Evolutionary conservation across 2,797 vertebrate genomes (phyloP).

Genomic region (Gorsachius magnificus): DNA sequence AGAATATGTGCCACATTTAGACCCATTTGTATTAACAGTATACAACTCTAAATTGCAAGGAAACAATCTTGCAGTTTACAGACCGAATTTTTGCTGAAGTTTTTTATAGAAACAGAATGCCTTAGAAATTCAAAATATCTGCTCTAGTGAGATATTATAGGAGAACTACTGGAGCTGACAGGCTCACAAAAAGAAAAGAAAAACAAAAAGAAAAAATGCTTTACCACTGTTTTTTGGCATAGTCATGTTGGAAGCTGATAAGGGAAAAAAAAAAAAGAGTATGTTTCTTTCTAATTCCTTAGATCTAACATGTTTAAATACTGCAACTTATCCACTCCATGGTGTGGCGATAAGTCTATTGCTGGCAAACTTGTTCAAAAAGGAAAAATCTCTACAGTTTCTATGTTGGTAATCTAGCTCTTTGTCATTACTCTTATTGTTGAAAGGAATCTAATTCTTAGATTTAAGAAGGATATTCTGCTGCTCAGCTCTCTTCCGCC

Average conservation of each 20-base stretch:
- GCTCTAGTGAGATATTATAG: neutral
- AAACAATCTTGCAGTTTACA: neutral
- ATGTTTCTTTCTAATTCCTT: neutral
- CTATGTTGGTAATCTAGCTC: conserved; percentile 18
- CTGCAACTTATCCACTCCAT: neutral
- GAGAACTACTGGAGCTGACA: neutral
- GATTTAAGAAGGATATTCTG: neutral
- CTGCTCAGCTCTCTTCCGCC: neutral
- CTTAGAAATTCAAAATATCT: conserved; percentile 44
- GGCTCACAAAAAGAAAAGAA: neutral
- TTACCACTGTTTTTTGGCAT: neutral
- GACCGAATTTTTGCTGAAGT: neutral
- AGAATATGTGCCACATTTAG: neutral
- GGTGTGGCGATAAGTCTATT: neutral
- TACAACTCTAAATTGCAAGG: neutral
- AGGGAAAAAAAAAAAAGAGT: neutral
- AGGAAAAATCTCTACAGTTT: conserved; percentile 12
- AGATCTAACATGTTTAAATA: neutral
- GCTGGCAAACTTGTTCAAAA: neutral
- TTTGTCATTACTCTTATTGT: conserved; percentile 41
- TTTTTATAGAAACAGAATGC: neutral
- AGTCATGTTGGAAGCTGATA: neutral
- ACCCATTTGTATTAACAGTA: neutral
- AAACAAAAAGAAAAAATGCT: neutral
- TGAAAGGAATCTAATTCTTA: conserved; percentile 52